A percentile compares a stretch with the other conserved stretches of the same genome.
phyloP scores from a whole-genome alignment of 2,113 vertebrate genomes.

The Perognathus longimembris region DNA sequence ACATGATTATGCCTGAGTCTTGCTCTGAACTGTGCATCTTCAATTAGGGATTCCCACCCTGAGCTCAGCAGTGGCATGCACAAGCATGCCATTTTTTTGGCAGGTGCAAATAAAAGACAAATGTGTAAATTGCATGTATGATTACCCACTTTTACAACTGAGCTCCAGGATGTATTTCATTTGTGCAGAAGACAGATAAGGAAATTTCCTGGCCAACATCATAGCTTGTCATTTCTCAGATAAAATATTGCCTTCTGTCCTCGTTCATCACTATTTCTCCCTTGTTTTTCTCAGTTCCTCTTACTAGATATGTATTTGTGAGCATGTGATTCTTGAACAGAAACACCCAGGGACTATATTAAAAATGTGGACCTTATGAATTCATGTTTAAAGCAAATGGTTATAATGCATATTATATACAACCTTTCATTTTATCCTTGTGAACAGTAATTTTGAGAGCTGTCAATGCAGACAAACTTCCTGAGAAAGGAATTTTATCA shows the following conservation, averaged over 20 bases:
- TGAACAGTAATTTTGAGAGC: constrained; percentile 1
- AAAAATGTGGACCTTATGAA: neutral
- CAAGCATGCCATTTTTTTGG: constrained; percentile 7
- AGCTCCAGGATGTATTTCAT: neutral
- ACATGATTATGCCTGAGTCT: neutral
- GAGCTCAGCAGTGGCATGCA: neutral
- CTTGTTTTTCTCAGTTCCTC: neutral
- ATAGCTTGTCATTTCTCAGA: neutral
- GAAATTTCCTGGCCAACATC: neutral
- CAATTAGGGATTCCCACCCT: constrained; percentile 39
- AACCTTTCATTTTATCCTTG: constrained; percentile 4
- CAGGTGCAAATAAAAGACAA: constrained; percentile 53
- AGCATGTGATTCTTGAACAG: neutral
- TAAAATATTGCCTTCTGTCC: neutral
- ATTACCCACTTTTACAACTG: neutral
- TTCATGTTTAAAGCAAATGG: neutral
- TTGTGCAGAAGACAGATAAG: neutral
- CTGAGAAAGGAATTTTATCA: neutral
- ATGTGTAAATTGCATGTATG: constrained; percentile 14
- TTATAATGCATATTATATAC: neutral
- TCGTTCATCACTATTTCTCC: neutral
- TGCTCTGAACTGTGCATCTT: neutral
- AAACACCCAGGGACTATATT: neutral
- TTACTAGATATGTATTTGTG: neutral
- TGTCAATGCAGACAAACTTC: neutral